A percentile compares a stretch with the other conserved stretches of the same genome.
Conservation (phyloP, 2,797 vertebrate genomes). For the Tapera naevia region DNA sequence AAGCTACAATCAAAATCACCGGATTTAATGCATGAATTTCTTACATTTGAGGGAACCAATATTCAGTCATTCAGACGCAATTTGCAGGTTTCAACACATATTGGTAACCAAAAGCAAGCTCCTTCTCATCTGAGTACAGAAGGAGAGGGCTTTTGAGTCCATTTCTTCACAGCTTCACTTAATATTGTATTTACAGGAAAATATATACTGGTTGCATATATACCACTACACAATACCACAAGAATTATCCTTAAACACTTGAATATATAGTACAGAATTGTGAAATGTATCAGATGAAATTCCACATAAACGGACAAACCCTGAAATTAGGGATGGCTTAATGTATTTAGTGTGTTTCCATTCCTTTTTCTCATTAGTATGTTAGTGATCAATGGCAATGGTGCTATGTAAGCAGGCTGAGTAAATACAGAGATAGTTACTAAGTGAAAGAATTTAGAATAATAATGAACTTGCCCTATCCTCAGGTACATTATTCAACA, state of each 20-base stretch:
- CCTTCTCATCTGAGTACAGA: constrained; percentile 45
- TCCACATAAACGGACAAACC: constrained; percentile 67
- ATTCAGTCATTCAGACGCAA: constrained; percentile 28
- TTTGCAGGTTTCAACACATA: constrained; percentile 19
- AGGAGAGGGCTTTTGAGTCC: constrained; percentile 54
- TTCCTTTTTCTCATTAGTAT: constrained; percentile 66
- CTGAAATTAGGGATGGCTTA: constrained; percentile 65
- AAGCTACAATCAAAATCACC: constrained; percentile 47
- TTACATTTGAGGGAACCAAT: constrained; percentile 67
- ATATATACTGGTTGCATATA: constrained; percentile 68
- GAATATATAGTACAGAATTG: constrained; percentile 84
- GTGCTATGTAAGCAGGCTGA: constrained; percentile 75
- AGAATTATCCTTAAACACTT: constrained; percentile 86
- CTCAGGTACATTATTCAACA: constrained; percentile 64
- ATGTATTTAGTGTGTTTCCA: constrained; percentile 52
- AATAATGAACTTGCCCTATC: constrained; percentile 49
- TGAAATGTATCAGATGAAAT: constrained; percentile 84
- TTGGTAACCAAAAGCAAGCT: constrained; percentile 56
- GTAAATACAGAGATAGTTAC: constrained; percentile 41
- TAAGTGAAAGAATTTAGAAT: constrained; percentile 52
- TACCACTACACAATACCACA: constrained; percentile 70
- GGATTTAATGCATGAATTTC: constrained; percentile 45
- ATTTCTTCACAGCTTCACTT: constrained; percentile 64
- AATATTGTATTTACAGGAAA: constrained; percentile 54
- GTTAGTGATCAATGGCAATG: constrained; percentile 70